Conservation (phyloP, 2,888 invertebrate genomes). For the Invenusta paracnida region DNA sequence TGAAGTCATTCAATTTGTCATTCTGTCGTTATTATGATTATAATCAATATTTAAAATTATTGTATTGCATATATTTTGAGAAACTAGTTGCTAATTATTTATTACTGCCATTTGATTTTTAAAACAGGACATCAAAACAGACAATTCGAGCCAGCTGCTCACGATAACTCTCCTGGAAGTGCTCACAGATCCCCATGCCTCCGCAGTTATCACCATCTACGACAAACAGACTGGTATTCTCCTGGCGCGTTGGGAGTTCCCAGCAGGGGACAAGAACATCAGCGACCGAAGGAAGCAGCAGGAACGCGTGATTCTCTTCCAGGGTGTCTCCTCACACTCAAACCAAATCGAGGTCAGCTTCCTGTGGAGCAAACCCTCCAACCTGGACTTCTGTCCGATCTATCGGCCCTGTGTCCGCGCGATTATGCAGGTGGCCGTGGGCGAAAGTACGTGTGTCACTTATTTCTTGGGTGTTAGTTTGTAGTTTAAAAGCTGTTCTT, state of each 20-base stretch:
- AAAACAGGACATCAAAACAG: conserved; percentile 15
- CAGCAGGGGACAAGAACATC: too few relatives aligned
- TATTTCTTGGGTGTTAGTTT: not conserved
- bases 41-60: too few relatives aligned
- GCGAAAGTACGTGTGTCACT: not conserved
- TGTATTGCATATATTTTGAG: too few relatives aligned
- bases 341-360: not conserved
- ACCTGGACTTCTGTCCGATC: not conserved
- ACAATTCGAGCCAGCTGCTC: conserved; percentile 66
- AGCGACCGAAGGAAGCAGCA: not conserved
- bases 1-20: too few relatives aligned
- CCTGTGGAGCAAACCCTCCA: conserved; percentile 16
- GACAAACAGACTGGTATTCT: conserved; percentile 30
- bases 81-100: too few relatives aligned
- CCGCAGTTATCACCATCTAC: conserved; percentile 66
- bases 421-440: conserved; percentile 16
- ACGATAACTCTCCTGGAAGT: conserved; percentile 80
- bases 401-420: conserved; percentile 36
- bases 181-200: conserved; percentile 67
- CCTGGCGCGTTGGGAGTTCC: conserved; percentile 34
- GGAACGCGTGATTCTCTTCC: conserved; percentile 20
- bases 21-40: too few relatives aligned
- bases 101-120: too few relatives aligned
- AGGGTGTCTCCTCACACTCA: conserved; percentile 33
- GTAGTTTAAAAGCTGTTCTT: too few relatives aligned